phyloP scores from a whole-genome alignment of 1,140 invertebrate species.

The Elysia chlorotica region DNA sequence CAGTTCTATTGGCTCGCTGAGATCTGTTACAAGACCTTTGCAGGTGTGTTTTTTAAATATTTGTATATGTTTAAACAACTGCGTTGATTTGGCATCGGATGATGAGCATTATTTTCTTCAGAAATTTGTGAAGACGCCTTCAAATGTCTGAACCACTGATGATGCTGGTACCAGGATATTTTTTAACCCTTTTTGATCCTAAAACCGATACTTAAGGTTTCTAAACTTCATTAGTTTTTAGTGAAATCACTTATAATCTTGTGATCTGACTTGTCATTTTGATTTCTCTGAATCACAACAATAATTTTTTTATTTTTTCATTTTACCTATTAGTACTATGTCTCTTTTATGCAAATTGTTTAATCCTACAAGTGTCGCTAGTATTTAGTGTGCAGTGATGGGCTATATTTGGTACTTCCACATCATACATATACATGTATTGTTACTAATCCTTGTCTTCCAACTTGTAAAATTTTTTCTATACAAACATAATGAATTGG shows the following conservation, averaged over 20 bases:
- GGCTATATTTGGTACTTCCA: no score
- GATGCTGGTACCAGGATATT: not conserved
- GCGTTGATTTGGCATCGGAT: not conserved
- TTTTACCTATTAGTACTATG: no score
- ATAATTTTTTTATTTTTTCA: no score
- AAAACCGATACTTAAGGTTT: no score
- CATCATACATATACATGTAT: no score
- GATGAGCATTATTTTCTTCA: not conserved
- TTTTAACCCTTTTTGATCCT: not conserved
- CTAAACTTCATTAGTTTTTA: not conserved
- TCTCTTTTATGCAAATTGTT: no score
- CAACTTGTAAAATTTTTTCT: no score
- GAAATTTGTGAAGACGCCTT: not conserved
- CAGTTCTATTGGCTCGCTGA: not conserved
- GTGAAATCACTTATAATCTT: not conserved
- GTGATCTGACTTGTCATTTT: not conserved
- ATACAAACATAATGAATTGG: no score
- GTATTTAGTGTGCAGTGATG: no score
- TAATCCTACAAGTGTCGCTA: no score
- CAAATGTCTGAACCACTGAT: constrained; percentile 4
- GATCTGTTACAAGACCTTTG: not conserved
- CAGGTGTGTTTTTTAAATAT: not conserved
- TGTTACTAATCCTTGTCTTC: no score
- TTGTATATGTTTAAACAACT: no score
- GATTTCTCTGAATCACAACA: not conserved